Conservation (phyloP, 2,113 vertebrate species). For the Chionis minor region DNA sequence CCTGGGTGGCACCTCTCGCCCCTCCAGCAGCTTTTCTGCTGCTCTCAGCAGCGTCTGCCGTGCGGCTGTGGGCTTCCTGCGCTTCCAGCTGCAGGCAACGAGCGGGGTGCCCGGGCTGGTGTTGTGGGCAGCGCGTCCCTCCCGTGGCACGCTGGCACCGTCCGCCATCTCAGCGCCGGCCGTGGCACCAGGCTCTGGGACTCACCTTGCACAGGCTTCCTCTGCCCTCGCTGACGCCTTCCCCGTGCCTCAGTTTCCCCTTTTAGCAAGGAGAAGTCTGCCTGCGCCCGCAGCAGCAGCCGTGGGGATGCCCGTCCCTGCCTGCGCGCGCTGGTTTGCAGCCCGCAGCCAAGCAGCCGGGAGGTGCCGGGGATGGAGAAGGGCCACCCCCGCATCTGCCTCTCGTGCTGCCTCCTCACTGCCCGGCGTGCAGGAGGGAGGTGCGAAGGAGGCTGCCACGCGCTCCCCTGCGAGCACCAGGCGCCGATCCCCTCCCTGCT, state of each 20-base stretch:
- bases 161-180: background rate
- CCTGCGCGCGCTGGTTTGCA: fast-evolving
- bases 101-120: background rate
- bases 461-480: fast-evolving
- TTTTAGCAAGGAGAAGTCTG: background rate
- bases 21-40: background rate
- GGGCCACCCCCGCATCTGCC: fast-evolving
- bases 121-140: background rate
- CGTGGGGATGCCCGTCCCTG: background rate
- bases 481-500: background rate
- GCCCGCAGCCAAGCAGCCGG: background rate
- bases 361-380: background rate
- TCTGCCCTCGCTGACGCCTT: background rate
- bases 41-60: background rate
- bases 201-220: background rate
- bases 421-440: background rate
- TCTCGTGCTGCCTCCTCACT: fast-evolving
- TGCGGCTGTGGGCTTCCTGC: background rate
- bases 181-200: background rate
- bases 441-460: fast-evolving
- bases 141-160: no score
- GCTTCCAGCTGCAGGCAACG: background rate
- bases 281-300: background rate
- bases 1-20: background rate
- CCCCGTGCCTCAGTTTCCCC: background rate